A percentile compares a stretch with the other conserved stretches of the same genome.
These are phyloP conservation scores for Allobates femoralis DNA, from an alignment of 2,797 vertebrate genomes.

Conservation along the genomic window DNA sequence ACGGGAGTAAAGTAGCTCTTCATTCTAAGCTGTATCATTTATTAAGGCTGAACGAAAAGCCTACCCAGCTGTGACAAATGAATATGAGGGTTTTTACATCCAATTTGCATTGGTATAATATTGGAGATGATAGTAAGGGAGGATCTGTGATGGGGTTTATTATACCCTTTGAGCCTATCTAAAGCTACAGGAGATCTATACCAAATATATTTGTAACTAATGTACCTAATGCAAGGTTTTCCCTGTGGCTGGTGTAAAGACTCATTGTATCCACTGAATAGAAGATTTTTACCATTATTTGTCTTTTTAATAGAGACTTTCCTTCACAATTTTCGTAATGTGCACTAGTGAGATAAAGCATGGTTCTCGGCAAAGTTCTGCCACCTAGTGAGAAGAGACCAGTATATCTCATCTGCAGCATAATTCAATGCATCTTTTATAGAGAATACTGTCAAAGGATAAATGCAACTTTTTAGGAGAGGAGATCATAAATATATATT, in stretches of 20 bases:
- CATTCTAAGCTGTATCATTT: slow-evolving; percentile 50
- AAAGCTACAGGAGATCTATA: slow-evolving; percentile 66
- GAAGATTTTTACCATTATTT: slow-evolving; percentile 71
- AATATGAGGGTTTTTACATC: slow-evolving; percentile 57
- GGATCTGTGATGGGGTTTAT: slow-evolving; percentile 66
- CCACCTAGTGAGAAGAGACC: slow-evolving; percentile 77
- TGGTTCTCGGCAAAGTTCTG: slow-evolving; percentile 72
- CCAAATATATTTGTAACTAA: slow-evolving; percentile 67
- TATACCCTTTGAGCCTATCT: slow-evolving; percentile 67
- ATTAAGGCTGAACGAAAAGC: slow-evolving; percentile 55
- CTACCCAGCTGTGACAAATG: slow-evolving; percentile 62
- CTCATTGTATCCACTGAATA: slow-evolving; percentile 68
- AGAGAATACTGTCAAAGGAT: neutral
- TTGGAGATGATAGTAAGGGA: slow-evolving; percentile 63
- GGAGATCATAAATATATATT: too few species aligned
- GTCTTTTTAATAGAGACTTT: slow-evolving; percentile 70
- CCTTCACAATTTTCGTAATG: slow-evolving; percentile 69
- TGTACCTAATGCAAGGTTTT: slow-evolving; percentile 70
- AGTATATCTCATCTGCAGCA: neutral
- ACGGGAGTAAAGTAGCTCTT: slow-evolving; percentile 23
- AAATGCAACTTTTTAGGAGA: neutral
- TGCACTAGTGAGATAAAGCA: slow-evolving; percentile 63
- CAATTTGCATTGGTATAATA: slow-evolving; percentile 56
- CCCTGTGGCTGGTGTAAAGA: slow-evolving; percentile 66
- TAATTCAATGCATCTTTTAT: neutral